Conservation (phyloP, 2,888 invertebrate genomes). For the Xylophagus ater region DNA sequence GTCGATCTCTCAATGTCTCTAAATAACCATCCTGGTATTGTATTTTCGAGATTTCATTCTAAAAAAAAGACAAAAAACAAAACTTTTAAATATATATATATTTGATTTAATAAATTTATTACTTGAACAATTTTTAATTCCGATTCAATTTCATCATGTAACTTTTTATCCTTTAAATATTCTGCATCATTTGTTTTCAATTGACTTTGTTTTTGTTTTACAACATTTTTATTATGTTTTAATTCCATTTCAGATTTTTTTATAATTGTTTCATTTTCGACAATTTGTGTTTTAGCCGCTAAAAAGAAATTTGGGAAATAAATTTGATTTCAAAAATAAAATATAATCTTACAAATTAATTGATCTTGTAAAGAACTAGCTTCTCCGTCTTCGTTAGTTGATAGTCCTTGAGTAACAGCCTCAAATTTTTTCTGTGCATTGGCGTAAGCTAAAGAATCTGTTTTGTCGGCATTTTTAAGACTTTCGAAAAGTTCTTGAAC, state of each 20-base stretch:
- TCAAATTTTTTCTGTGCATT: constrained; percentile 70
- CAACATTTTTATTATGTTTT: constrained; percentile 48
- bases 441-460: constrained; percentile 54
- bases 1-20: constrained; percentile 43
- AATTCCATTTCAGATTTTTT: constrained; percentile 68
- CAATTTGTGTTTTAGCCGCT: constrained; percentile 65
- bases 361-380: constrained; percentile 82
- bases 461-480: constrained; percentile 54
- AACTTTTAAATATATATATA: not conserved
- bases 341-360: constrained; percentile 54
- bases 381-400: constrained; percentile 65
- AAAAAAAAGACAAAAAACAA: constrained; percentile 14
- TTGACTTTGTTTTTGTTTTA: constrained; percentile 55
- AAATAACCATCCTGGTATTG: constrained; percentile 52
- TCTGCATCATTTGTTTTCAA: constrained; percentile 54
- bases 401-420: constrained; percentile 72
- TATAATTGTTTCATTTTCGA: constrained; percentile 65
- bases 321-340: constrained; percentile 1
- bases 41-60: constrained; percentile 44
- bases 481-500: constrained; percentile 53
- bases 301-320: constrained; percentile 16
- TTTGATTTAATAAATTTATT: constrained; percentile 13
- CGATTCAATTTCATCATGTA: constrained; percentile 44
- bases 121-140: constrained; percentile 48
- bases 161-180: constrained; percentile 52